Base-by-base conservation (phyloP, 2,888 invertebrate genomes). In the Globia sparganii region DNA sequence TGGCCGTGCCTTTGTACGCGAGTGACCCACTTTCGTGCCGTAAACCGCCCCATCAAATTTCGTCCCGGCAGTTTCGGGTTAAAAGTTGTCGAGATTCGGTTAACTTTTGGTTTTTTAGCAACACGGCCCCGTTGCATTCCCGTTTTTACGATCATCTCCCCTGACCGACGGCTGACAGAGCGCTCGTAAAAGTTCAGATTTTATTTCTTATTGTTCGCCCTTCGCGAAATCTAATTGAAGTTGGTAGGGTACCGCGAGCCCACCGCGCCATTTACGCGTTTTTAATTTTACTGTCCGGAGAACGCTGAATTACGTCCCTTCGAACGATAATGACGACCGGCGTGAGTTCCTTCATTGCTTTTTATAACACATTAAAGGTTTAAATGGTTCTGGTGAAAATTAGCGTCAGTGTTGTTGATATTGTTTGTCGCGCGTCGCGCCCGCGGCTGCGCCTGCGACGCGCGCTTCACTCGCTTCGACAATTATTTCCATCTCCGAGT, bases 201-300 rank as follows among this genome's bases (percentile, higher is more conserved):
- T 96, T 96, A 96, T 95, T 95, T 94, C 96, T 96, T 96, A 96
- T 96, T 96, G 96, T 96, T 96, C 96, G 94, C 93, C 93, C 94
- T 95, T 95, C 94, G 95, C 95, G 94, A 96, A 96, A 95, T 95
- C 95, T 95, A 96, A 96, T 96, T 96, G 96, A 95, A 96, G 95
- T 93, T 90, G 92, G 93, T 93, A 91, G 88, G 83, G 87, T 87
- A 86, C 84, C 87, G 91, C 86, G 91, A 75, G 83, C 87, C 91
- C 94, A 91, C 94, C 93, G 91, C 91, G 89, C 90, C 90, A 90
- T 96, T 96, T 95, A 96, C 94, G 94, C 92, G 93, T 94, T 96
- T 96, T 96, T 95, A 95, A 96, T 95, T 96, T 95, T 93, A 95
- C 94, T 91, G 92, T 93, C 87, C 87, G 86, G 86, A 89, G 91